A percentile compares a stretch with the other conserved stretches of the same genome.
Evolutionary conservation across 2,888 invertebrate species (phyloP).

Genomic region (Drosophila stalkeri): DNA sequence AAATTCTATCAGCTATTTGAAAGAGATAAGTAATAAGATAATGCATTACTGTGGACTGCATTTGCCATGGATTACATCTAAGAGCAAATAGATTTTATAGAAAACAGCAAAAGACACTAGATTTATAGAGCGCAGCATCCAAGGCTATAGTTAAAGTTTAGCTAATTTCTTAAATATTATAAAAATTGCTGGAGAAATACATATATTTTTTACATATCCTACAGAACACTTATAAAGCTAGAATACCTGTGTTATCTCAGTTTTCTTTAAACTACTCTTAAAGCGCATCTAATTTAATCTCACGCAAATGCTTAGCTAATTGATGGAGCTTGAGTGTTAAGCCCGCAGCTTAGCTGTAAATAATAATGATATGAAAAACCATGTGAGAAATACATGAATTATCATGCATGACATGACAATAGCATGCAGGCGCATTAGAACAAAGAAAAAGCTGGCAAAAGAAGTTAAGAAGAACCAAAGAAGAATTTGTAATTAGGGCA

Average conservation of each 20-base stretch:
- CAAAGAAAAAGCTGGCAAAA: neutral
- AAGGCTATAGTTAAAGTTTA: too few relatives aligned
- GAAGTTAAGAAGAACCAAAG: neutral
- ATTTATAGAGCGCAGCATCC: too few relatives aligned
- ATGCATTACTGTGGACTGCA: neutral
- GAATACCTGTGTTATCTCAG: neutral
- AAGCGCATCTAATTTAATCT: neutral
- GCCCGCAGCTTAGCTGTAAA: neutral
- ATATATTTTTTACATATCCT: too few relatives aligned
- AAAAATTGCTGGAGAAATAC: too few relatives aligned
- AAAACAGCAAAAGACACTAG: too few relatives aligned
- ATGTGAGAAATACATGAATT: neutral
- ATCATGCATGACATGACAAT: neutral
- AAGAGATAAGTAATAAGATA: neutral
- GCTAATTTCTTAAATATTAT: too few relatives aligned
- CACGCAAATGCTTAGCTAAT: neutral
- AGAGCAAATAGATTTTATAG: too few relatives aligned
- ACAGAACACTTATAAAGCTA: too few relatives aligned
- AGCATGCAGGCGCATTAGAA: neutral
- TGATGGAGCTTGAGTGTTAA: neutral
- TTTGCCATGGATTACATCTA: neutral
- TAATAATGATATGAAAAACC: neutral
- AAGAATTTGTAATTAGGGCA: neutral
- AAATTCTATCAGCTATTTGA: rapidly evolving
- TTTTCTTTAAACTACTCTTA: neutral